Evolutionary conservation across 1,140 invertebrate species (phyloP).

Genomic region (Sycophila sp.): DNA sequence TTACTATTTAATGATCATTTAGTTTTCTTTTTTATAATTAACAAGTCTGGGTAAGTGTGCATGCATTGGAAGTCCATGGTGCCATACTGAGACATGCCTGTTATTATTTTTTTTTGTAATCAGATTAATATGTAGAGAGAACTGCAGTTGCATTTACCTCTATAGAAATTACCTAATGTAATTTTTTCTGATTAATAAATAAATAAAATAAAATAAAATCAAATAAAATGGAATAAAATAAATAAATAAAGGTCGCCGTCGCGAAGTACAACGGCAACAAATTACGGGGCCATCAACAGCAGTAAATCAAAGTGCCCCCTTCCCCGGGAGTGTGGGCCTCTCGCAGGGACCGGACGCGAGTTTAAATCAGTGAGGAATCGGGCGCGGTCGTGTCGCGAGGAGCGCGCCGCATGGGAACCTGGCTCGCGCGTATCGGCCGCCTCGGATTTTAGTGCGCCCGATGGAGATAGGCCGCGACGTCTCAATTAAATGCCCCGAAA

Average conservation of each 20-base stretch:
- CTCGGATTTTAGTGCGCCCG: conserved; percentile 32
- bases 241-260: background rate
- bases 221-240: too few relatives aligned
- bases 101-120: too few relatives aligned
- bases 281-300: conserved; percentile 44
- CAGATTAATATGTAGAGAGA: too few relatives aligned
- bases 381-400: background rate
- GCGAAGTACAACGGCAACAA: conserved; percentile 52
- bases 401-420: background rate
- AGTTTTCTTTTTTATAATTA: too few relatives aligned
- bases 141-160: too few relatives aligned
- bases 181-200: too few relatives aligned
- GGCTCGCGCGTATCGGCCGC: background rate
- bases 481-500: conserved; percentile 55
- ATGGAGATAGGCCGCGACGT: conserved; percentile 36
- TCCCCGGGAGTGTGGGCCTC: background rate
- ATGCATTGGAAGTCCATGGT: too few relatives aligned
- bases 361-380: conserved; percentile 41
- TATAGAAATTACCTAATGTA: too few relatives aligned
- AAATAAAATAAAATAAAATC: too few relatives aligned
- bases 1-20: too few relatives aligned
- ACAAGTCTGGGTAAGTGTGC: too few relatives aligned
- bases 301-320: conserved; percentile 53
- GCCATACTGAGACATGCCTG: too few relatives aligned
- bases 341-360: conserved; percentile 42